Conservation (phyloP, 2,797 vertebrate genomes). For the Psittacula echo region DNA sequence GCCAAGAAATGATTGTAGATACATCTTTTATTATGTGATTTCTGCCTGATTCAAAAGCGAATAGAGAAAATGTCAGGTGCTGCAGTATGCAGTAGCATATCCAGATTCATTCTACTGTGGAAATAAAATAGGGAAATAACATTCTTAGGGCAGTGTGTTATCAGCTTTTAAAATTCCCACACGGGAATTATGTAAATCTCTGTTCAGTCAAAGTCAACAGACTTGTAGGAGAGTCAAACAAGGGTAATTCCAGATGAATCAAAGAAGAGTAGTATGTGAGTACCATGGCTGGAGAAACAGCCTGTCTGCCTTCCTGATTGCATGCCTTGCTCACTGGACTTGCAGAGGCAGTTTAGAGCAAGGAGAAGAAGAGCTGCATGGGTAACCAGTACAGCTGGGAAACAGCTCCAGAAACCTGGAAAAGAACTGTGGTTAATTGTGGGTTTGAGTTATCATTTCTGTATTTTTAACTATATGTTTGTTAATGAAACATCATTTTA, state of each 20-base stretch:
- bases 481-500: neutral
- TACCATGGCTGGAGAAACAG: neutral
- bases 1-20: neutral
- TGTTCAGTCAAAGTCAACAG: conserved; percentile 49
- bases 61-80: neutral
- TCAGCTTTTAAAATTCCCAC: conserved; percentile 3
- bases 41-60: neutral
- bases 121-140: conserved; percentile 39
- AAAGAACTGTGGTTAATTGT: neutral
- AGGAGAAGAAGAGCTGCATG: neutral
- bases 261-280: neutral
- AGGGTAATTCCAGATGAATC: conserved; percentile 42
- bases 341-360: neutral
- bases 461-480: neutral
- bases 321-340: neutral
- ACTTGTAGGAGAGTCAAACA: conserved; percentile 39
- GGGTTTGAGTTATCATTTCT: neutral
- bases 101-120: conserved; percentile 13
- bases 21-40: neutral
- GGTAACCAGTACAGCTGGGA: neutral
- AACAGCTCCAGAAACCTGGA: neutral
- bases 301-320: neutral
- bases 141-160: neutral
- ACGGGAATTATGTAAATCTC: conserved; percentile 52
- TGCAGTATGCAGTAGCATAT: neutral